A percentile compares a stretch with the other conserved stretches of the same genome.
Evolutionary conservation across 2,888 invertebrate species (phyloP).

Genomic region (Xiphydria camelus): DNA sequence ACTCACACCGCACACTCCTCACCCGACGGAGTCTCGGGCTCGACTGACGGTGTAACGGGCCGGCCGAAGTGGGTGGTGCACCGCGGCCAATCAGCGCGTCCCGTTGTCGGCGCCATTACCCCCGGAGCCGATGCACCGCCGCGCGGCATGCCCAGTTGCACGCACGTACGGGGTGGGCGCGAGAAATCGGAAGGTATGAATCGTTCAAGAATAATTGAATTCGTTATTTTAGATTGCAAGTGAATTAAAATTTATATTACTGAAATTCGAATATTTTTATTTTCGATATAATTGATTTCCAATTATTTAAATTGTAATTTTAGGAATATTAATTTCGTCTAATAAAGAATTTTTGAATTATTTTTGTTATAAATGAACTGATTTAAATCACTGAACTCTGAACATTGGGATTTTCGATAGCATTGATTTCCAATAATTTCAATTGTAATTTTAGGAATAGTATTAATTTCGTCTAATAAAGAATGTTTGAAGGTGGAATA

Average conservation of each 20-base stretch:
- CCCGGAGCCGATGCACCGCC: neutral
- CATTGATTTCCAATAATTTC: constrained; percentile 70
- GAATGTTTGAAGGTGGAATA: neutral
- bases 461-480: too few relatives aligned
- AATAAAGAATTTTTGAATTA: constrained; percentile 52
- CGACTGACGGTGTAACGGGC: constrained; percentile 34
- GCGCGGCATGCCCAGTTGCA: neutral
- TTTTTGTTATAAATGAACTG: constrained; percentile 69
- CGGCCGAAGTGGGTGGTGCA: constrained; percentile 17
- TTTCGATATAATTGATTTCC: constrained; percentile 71
- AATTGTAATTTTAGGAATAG: constrained; percentile 63
- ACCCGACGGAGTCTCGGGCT: constrained; percentile 41
- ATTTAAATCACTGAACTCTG: constrained; percentile 65
- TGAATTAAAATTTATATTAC: constrained; percentile 65
- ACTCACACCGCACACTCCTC: constrained; percentile 26
- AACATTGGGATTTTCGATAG: constrained; percentile 71
- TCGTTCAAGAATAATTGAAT: neutral
- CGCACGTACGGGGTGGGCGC: constrained; percentile 9
- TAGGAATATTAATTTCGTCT: constrained; percentile 66
- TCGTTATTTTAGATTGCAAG: constrained; percentile 64
- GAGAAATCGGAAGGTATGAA: neutral
- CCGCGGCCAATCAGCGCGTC: constrained; percentile 13
- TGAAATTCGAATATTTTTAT: constrained; percentile 69
- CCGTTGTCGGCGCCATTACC: constrained; percentile 12
- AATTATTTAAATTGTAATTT: constrained; percentile 65